These are phyloP conservation scores for Porites evermanni DNA, from an alignment of 92 coral and sea anemone genomes.

Conservation along the genomic window DNA sequence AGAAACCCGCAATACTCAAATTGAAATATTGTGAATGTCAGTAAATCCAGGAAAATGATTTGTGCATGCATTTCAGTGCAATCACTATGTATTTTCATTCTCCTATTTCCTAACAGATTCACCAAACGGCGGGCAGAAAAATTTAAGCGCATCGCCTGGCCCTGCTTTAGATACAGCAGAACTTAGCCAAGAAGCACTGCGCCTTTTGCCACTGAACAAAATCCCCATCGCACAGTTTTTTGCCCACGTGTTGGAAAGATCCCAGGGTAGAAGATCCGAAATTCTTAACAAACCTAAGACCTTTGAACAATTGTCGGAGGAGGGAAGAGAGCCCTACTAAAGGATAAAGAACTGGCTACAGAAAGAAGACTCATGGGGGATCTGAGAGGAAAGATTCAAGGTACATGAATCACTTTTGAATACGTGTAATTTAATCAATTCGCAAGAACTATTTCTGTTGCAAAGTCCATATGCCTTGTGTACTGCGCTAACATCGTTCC, in stretches of 20 bases:
- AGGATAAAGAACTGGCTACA: constrained; percentile 19
- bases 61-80: constrained; percentile 7
- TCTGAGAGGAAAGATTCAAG: constrained; percentile 9
- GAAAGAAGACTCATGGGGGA: constrained; percentile 18
- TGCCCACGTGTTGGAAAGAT: constrained; percentile 8
- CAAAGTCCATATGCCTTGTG: constrained; percentile 18
- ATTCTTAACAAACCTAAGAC: background rate
- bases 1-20: constrained; percentile 9
- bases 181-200: constrained; percentile 6
- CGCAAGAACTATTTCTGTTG: constrained; percentile 20
- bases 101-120: constrained; percentile 1
- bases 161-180: constrained; percentile 10
- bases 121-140: constrained; percentile 25
- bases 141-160: constrained; percentile 24
- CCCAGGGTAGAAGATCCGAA: constrained; percentile 16
- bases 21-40: background rate
- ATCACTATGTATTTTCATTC: constrained; percentile 25
- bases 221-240: constrained; percentile 1
- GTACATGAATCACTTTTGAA: constrained; percentile 18
- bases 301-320: constrained; percentile 21
- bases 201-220: constrained; percentile 4
- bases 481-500: constrained; percentile 1
- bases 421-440: constrained; percentile 13
- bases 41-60: constrained; percentile 21
- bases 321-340: constrained; percentile 19